Conservation (phyloP, 1,140 invertebrate species). For the Ceratosolen fusciceps region DNA sequence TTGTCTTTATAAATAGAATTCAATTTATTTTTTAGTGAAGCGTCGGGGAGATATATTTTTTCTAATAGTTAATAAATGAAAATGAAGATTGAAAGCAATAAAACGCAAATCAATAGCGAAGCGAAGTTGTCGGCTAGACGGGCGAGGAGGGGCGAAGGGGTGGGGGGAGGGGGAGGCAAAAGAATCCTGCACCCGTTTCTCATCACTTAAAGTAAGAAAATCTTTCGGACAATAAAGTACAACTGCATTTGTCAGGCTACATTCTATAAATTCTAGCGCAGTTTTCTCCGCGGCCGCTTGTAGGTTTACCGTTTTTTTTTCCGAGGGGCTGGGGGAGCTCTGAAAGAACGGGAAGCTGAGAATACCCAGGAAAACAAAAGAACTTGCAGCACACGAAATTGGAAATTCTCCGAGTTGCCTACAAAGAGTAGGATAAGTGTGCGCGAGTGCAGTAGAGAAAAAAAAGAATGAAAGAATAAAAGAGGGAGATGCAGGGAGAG, state of each 20-base stretch:
- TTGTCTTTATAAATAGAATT: background rate
- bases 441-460: constrained; percentile 30
- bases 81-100: background rate
- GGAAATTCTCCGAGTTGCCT: constrained; percentile 33
- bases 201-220: constrained; percentile 29
- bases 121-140: too few relatives aligned
- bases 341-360: background rate
- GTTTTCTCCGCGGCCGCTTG: background rate
- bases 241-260: constrained; percentile 29
- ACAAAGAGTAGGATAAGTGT: constrained; percentile 41
- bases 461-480: background rate
- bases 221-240: constrained; percentile 42
- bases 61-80: background rate
- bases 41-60: too few relatives aligned
- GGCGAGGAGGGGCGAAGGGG: too few relatives aligned
- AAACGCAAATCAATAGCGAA: constrained; percentile 4
- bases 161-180: background rate
- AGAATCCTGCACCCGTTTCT: background rate
- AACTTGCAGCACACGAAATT: constrained; percentile 26
- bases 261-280: constrained; percentile 20
- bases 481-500: background rate
- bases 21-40: background rate
- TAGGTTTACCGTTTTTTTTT: constrained; percentile 29
- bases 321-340: background rate
- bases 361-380: constrained; percentile 36